These are phyloP conservation scores for Campylorhamphus procurvoides DNA, from an alignment of 2,113 vertebrate genomes.

Conservation along the genomic window DNA sequence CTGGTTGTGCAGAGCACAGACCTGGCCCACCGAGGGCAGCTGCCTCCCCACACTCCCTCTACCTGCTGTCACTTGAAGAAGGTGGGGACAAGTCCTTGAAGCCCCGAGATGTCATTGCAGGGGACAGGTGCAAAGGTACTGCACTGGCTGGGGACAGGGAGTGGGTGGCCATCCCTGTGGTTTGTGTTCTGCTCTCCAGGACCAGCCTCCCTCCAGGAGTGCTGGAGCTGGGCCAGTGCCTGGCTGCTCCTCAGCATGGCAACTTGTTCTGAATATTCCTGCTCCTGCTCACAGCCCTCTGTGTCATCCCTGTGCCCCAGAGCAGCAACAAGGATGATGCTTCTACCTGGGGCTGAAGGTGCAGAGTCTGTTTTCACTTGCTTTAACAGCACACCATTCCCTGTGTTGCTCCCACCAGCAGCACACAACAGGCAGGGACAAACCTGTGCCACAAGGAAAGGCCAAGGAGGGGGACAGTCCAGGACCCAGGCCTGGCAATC, in stretches of 20 bases:
- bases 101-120: rapidly evolving
- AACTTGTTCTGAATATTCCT: no score
- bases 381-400: not conserved
- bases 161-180: not conserved
- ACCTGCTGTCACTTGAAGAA: not conserved
- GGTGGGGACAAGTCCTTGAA: not conserved
- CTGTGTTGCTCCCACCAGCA: not conserved
- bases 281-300: no score
- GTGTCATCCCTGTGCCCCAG: no score
- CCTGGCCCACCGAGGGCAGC: not conserved
- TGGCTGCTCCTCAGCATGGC: no score
- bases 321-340: no score
- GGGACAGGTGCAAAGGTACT: not conserved
- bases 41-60: not conserved
- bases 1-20: not conserved
- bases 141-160: not conserved
- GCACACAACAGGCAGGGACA: not conserved
- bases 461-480: not conserved
- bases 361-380: not conserved
- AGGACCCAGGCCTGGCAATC: not conserved
- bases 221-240: no score
- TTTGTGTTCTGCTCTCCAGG: no score
- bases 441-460: not conserved
- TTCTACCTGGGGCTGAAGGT: not conserved
- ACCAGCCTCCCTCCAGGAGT: no score